Conservation (phyloP, 2,113 vertebrate genomes). For the Dermatemys mawii region DNA sequence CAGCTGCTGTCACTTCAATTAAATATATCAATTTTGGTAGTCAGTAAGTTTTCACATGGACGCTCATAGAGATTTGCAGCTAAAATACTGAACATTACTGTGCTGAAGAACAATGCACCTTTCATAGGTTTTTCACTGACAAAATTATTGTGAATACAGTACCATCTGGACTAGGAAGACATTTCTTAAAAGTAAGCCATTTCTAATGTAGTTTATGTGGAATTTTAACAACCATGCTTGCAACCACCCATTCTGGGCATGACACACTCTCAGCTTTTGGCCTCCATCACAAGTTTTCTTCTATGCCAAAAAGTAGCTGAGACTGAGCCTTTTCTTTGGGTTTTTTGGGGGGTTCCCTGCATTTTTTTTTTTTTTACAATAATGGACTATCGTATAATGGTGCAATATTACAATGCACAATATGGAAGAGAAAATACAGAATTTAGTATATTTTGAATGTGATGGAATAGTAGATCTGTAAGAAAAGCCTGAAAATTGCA, state of each 20-base stretch:
- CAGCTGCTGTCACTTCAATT: background rate
- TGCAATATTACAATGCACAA: background rate
- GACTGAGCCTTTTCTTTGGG: background rate
- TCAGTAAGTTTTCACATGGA: background rate
- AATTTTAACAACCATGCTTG: background rate
- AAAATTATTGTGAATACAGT: background rate
- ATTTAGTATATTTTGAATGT: background rate
- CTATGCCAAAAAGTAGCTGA: background rate
- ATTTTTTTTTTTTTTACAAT: background rate
- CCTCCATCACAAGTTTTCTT: background rate
- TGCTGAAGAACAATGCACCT: fast-evolving
- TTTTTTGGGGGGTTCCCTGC: background rate
- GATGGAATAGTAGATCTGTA: background rate
- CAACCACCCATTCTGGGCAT: background rate
- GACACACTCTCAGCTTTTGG: background rate
- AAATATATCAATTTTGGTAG: background rate
- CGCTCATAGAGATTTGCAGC: background rate
- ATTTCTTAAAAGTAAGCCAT: background rate
- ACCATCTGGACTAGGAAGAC: fast-evolving
- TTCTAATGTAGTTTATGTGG: background rate
- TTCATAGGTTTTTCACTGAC: background rate
- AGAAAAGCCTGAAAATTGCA: background rate
- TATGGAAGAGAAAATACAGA: background rate
- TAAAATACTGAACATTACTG: background rate
- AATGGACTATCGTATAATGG: background rate